Evolutionary conservation across 2,797 vertebrate genomes (phyloP), one percentile per base, ranked within the genome.

Genomic region (Lagodon rhomboides): DNA sequence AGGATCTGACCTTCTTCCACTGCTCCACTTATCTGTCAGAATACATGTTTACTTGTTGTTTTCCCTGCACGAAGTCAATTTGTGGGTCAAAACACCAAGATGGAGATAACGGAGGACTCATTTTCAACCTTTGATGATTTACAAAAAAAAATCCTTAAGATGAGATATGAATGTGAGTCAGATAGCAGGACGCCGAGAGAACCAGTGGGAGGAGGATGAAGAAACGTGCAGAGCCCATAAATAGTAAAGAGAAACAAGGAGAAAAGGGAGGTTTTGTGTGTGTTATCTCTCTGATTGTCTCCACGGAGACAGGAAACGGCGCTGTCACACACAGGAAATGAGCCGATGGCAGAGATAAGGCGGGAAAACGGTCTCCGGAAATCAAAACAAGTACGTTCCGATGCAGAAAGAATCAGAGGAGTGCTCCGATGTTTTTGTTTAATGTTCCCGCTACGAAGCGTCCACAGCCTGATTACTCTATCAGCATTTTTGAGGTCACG

Each of bases 221-320:
- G 54, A 59, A 43, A 75, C n/a, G 3, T 20, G 15, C 5, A 47
- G 53, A 34, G 20, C 1, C 6, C 54, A 27, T 25, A 27, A 70
- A 50, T 12, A 75, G 73, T 34, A 55, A 69, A 62, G 18, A 65
- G 38, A 64, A 73, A 60, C 41, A 8, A 3, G 18, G 11, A 55
- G 46, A 67, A 67, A 54, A 16, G 17, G 12, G 34, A 53, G 38
- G 25, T 66, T 61, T 34, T 5, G 68, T 13, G 68, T 13, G 41
- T 68, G 69, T 90, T 89, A 89, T 90, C 77, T 76, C 55, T 77
- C 49, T 77, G 80, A 91, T 83, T 80, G 79, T 47, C 70, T 78
- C 53, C 77, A 85, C 85, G 65, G 85, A 84, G 74, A 83, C 82
- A 78, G 91, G 92, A 94, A 92, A 82, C 75, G 68, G 53, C 49